Evolutionary conservation across 2,113 vertebrate species (phyloP).

Genomic region (Alligator mississippiensis): DNA sequence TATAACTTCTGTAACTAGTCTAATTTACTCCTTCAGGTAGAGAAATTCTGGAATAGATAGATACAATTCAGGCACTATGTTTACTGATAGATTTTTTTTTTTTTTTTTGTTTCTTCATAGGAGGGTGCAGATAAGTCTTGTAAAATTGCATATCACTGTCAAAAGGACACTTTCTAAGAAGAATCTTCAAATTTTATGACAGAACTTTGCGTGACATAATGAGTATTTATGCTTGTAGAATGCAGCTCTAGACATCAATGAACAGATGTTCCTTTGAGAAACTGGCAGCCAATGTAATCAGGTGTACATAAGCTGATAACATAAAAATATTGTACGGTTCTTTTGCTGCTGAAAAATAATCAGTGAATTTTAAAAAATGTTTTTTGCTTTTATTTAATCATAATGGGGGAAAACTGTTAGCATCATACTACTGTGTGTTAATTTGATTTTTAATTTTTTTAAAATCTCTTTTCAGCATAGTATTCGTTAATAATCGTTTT

Average conservation of each 20-base stretch:
- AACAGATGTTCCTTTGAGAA: conserved; percentile 57
- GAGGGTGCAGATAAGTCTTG: neutral
- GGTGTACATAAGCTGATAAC: conserved; percentile 2
- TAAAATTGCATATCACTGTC: neutral
- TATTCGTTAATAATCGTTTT: conserved; percentile 42
- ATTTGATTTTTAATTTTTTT: neutral
- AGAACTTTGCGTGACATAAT: neutral
- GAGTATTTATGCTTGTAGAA: conserved; percentile 18
- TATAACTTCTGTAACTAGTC: no score
- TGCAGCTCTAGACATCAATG: conserved; percentile 7
- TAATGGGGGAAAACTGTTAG: neutral
- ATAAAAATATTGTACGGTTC: neutral
- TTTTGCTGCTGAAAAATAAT: conserved; percentile 26
- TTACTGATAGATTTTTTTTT: neutral
- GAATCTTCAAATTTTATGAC: conserved; percentile 6
- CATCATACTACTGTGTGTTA: neutral
- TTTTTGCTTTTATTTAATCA: conserved; percentile 21
- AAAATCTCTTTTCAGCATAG: neutral
- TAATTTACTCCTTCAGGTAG: neutral
- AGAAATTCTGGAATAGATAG: neutral
- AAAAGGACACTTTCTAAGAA: neutral
- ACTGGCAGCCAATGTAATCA: conserved; percentile 21
- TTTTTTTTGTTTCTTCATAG: neutral
- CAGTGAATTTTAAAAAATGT: neutral
- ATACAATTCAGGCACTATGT: neutral